These are phyloP conservation scores for Pongo pygmaeus DNA, from an alignment of 2,113 vertebrate species.

Conservation along the genomic window DNA sequence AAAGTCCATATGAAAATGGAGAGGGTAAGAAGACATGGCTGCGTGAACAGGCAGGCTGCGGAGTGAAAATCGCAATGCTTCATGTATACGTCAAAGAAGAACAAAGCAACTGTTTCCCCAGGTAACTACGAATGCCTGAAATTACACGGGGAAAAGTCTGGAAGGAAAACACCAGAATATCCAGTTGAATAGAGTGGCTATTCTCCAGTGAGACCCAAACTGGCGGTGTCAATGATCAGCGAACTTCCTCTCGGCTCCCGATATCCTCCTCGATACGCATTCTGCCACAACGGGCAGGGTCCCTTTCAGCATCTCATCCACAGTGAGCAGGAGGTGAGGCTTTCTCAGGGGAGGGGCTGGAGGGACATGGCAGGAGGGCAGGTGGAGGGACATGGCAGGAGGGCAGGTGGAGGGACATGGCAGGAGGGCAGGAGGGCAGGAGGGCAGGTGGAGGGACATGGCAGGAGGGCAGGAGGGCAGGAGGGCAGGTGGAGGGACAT, in stretches of 20 bases:
- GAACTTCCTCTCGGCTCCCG: background rate
- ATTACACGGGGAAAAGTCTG: background rate
- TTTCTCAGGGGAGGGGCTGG: too few species aligned
- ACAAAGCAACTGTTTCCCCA: background rate
- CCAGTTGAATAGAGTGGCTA: accelerated
- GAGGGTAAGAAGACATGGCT: accelerated
- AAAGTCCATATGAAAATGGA: accelerated
- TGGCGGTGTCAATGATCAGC: accelerated
- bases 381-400: too few species aligned
- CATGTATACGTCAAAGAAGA: background rate
- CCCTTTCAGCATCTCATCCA: accelerated
- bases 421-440: too few species aligned
- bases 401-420: too few species aligned
- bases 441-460: too few species aligned
- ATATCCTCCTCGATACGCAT: accelerated
- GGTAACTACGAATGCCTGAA: accelerated
- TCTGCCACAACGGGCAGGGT: accelerated
- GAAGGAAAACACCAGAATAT: background rate
- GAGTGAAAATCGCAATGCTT: background rate
- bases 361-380: background rate
- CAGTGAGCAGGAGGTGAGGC: accelerated
- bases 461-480: too few species aligned
- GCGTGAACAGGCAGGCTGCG: too few species aligned
- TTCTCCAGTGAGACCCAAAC: background rate
- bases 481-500: too few species aligned